These are phyloP conservation scores for Chionomys nivalis DNA, from an alignment of 2,113 vertebrate genomes.

Conservation along the genomic window DNA sequence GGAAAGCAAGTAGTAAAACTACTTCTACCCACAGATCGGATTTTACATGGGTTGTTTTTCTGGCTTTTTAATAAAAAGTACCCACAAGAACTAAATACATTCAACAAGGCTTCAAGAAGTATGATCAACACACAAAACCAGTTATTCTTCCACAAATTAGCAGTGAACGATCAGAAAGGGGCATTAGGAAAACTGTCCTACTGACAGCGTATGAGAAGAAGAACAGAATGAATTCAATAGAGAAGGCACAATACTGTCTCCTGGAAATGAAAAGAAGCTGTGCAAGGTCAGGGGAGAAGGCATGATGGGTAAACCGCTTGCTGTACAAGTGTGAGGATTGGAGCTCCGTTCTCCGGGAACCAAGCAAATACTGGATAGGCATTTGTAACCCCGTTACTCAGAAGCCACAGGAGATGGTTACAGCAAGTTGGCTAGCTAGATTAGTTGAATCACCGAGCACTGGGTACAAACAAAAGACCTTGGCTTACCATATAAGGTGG, in stretches of 20 bases:
- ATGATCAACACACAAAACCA: not conserved
- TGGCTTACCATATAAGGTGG: not conserved
- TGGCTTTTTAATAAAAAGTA: not conserved
- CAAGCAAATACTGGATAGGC: not conserved
- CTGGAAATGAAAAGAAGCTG: not conserved
- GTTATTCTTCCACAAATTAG: not conserved
- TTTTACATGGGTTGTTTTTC: not conserved
- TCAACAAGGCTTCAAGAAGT: not conserved
- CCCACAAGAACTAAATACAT: not conserved
- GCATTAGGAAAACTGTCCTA: not conserved
- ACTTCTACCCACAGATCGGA: not conserved
- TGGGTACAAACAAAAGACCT: not conserved
- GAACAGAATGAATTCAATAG: not conserved
- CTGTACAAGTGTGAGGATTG: accelerated
- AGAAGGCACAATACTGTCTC: not conserved
- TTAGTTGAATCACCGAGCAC: not conserved
- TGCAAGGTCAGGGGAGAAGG: not conserved
- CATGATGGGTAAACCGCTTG: not conserved
- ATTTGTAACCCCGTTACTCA: not conserved
- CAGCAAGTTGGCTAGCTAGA: not conserved
- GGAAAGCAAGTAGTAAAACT: not conserved
- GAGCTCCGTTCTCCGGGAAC: not conserved
- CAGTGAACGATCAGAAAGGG: not conserved
- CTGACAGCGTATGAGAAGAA: not conserved
- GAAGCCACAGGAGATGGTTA: not conserved